phyloP scores from a whole-genome alignment of 2,797 vertebrate species.

The Microtus agrestis region DNA sequence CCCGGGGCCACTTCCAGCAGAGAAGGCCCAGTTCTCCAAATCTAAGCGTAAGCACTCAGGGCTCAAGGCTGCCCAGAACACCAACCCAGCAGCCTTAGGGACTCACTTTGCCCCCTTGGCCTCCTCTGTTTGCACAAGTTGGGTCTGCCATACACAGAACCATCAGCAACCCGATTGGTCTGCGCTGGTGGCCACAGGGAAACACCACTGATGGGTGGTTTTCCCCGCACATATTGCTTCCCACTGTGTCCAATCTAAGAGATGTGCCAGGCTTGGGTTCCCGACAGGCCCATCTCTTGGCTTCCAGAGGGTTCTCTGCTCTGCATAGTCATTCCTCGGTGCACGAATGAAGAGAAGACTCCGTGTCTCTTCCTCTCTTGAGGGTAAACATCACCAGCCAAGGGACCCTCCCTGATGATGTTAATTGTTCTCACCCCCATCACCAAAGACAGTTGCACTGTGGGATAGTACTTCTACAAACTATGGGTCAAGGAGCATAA shows the following conservation, averaged over 20 bases:
- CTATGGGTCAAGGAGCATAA: background rate
- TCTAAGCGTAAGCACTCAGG: rapidly evolving
- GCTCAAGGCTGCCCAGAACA: background rate
- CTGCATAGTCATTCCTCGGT: background rate
- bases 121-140: background rate
- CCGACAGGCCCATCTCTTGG: background rate
- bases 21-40: background rate
- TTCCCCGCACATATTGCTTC: background rate
- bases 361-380: background rate
- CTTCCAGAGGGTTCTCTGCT: background rate
- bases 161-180: background rate
- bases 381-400: background rate
- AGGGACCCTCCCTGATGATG: no score
- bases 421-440: background rate
- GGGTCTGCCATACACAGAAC: background rate
- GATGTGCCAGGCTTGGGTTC: background rate
- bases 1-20: background rate
- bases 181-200: background rate
- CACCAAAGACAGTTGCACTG: background rate
- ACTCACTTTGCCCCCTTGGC: background rate
- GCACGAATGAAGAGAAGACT: background rate
- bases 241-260: background rate
- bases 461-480: background rate
- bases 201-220: background rate
- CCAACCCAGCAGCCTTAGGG: rapidly evolving